Conservation (phyloP, 2,797 vertebrate species). For the Megaceryle alcyon region DNA sequence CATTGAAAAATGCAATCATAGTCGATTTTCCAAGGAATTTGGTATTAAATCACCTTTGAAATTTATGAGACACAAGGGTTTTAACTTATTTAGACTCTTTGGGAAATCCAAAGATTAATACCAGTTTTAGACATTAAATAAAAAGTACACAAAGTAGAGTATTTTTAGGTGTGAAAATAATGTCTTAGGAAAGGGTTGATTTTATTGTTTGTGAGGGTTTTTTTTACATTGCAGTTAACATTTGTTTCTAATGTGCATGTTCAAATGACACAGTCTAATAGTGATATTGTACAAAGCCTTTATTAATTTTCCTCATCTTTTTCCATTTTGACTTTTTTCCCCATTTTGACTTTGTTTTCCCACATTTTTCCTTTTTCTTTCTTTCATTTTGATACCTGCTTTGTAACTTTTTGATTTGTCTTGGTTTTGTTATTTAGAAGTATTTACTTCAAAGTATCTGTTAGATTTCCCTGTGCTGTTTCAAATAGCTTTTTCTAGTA, state of each 20-base stretch:
- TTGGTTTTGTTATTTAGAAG: background rate
- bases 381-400: background rate
- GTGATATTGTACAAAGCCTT: background rate
- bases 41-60: background rate
- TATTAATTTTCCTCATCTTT: background rate
- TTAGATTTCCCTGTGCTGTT: background rate
- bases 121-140: background rate
- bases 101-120: background rate
- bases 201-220: background rate
- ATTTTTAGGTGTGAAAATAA: background rate
- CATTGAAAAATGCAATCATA: rapidly evolving
- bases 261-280: background rate
- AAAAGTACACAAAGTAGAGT: background rate
- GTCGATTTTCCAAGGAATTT: background rate
- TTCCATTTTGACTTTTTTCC: background rate
- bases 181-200: background rate
- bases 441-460: background rate
- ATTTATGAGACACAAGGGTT: background rate
- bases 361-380: background rate
- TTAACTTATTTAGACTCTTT: background rate
- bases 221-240: background rate
- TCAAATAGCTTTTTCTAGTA: background rate
- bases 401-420: background rate
- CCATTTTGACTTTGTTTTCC: background rate
- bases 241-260: background rate